Conservation (phyloP, 2,113 vertebrate genomes). For the Neotoma lepida region DNA sequence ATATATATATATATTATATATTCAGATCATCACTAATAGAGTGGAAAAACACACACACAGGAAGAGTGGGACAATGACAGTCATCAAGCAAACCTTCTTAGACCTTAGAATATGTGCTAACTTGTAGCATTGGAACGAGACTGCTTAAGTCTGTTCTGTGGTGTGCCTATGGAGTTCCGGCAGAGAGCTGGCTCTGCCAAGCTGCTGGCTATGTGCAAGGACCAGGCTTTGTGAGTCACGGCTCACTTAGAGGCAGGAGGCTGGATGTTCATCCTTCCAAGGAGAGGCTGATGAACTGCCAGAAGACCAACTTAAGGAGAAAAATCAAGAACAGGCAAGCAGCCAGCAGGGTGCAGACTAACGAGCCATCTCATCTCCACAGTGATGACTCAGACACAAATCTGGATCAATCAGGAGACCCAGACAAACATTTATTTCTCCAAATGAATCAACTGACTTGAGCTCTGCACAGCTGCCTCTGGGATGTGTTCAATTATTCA, state of each 20-base stretch:
- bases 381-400: not conserved
- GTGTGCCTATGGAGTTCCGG: not conserved
- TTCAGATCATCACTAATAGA: not conserved
- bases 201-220: not conserved
- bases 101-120: not conserved
- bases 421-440: not conserved
- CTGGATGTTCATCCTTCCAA: not conserved
- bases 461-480: not conserved
- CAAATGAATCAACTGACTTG: not conserved
- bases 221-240: not conserved
- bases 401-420: not conserved
- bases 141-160: not conserved
- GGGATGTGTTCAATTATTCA: no score
- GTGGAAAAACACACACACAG: not conserved
- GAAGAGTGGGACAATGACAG: not conserved
- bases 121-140: no score
- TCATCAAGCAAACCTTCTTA: not conserved
- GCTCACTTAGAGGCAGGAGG: not conserved
- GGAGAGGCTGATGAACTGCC: not conserved
- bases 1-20: no score
- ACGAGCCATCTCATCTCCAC: not conserved
- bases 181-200: not conserved
- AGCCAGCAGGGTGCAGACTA: not conserved
- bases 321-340: not conserved
- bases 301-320: slow-evolving; percentile 10